Evolutionary conservation across 2,113 vertebrate species (phyloP).

Genomic region (Phyllostomus hastatus): DNA sequence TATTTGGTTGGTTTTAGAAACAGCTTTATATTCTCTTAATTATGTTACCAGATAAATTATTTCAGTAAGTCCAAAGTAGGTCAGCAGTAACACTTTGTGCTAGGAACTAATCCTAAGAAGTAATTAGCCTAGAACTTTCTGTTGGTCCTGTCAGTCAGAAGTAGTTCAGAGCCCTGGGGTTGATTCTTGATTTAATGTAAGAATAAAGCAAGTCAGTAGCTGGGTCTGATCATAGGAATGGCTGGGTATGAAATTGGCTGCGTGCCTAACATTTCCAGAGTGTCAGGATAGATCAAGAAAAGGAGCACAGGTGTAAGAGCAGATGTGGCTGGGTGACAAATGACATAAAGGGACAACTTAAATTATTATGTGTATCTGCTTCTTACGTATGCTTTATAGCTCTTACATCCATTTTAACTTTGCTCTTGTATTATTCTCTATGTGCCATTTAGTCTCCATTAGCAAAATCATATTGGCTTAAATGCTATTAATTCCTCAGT

Average conservation of each 20-base stretch:
- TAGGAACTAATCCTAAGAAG: slow-evolving; percentile 24
- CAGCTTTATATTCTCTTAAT: slow-evolving; percentile 50
- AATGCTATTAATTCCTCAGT: slow-evolving; percentile 64
- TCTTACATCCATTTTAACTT: slow-evolving; percentile 42
- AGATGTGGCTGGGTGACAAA: slow-evolving; percentile 64
- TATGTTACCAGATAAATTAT: slow-evolving; percentile 59
- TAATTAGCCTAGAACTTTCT: slow-evolving; percentile 52
- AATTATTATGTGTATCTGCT: slow-evolving; percentile 50
- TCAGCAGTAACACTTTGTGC: slow-evolving; percentile 27
- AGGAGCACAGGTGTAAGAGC: slow-evolving; percentile 74
- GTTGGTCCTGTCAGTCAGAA: slow-evolving; percentile 45
- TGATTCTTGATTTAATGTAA: slow-evolving; percentile 35
- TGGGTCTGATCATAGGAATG: slow-evolving; percentile 20
- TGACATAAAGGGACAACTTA: slow-evolving; percentile 65
- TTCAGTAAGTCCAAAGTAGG: slow-evolving; percentile 43
- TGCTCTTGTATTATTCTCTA: slow-evolving; percentile 20
- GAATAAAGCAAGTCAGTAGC: slow-evolving; percentile 34
- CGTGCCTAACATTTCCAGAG: slow-evolving; percentile 52
- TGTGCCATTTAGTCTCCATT: slow-evolving; percentile 29
- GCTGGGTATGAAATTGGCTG: slow-evolving; percentile 36
- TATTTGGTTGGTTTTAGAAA: slow-evolving; percentile 13
- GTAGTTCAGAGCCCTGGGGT: slow-evolving; percentile 44
- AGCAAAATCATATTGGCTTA: slow-evolving; percentile 55
- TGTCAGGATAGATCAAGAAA: slow-evolving; percentile 58
- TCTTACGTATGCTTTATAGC: slow-evolving; percentile 31